Conservation (phyloP, 2,888 invertebrate genomes). For the Hydrotaea cyrtoneurina region DNA sequence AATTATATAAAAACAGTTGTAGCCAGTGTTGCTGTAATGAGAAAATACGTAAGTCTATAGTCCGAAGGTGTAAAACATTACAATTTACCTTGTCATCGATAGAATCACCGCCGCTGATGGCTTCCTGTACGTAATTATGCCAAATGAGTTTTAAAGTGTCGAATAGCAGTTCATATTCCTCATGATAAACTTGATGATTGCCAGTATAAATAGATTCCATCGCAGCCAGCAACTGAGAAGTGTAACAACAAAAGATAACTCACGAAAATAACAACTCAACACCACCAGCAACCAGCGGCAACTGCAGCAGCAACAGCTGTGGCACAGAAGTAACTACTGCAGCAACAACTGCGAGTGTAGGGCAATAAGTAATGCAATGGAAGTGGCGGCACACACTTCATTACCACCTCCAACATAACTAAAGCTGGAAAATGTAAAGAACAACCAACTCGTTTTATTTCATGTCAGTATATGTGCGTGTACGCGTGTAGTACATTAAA, state of each 20-base stretch:
- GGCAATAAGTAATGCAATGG: constrained; percentile 19
- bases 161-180: constrained; percentile 69
- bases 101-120: constrained; percentile 69
- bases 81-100: constrained; percentile 68
- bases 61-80: constrained; percentile 1
- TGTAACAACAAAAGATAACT: constrained; percentile 23
- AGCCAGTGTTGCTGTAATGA: constrained; percentile 77
- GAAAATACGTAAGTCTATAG: no score
- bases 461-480: background rate
- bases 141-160: constrained; percentile 76
- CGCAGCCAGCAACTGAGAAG: constrained; percentile 45
- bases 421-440: constrained; percentile 22
- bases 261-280: constrained; percentile 2
- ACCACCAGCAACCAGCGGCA: constrained; percentile 33
- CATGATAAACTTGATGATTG: constrained; percentile 66
- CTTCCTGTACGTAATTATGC: constrained; percentile 74
- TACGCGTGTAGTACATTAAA: background rate
- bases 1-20: constrained; percentile 76
- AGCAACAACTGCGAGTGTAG: constrained; percentile 65
- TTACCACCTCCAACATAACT: constrained; percentile 47
- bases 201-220: constrained; percentile 68
- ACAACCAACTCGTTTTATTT: background rate
- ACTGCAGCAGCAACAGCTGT: constrained; percentile 44
- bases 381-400: constrained; percentile 36
- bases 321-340: constrained; percentile 60